Conservation (phyloP, 2,113 vertebrate species). For the Herpetotheres cachinnans region DNA sequence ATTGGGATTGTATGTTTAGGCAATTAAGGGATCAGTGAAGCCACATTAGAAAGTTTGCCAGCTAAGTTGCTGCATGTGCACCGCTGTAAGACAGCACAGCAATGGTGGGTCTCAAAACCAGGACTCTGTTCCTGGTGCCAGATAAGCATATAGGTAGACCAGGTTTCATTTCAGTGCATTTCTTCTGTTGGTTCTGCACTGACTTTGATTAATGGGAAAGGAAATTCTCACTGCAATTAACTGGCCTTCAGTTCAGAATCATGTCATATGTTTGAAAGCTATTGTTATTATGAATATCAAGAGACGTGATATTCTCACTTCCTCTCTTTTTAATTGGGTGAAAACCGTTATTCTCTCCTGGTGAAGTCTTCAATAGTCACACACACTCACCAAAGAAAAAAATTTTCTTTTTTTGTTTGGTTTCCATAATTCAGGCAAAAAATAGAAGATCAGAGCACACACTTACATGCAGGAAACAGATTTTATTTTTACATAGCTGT, state of each 20-base stretch:
- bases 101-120: neutral
- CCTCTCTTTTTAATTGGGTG: conserved; percentile 13
- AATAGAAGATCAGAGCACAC: neutral
- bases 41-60: neutral
- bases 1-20: neutral
- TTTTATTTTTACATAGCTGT: neutral
- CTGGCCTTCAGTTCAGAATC: conserved; percentile 21
- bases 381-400: neutral
- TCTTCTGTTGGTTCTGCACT: neutral
- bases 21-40: neutral
- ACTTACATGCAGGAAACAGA: neutral
- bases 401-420: too few relatives aligned
- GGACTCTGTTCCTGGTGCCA: neutral
- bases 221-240: conserved; percentile 17
- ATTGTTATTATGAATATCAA: conserved; percentile 21
- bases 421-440: neutral
- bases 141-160: neutral
- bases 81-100: neutral
- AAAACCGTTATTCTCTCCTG: neutral
- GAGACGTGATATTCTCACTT: conserved; percentile 8
- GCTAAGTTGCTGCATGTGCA: neutral
- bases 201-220: conserved; percentile 5
- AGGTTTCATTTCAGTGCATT: neutral
- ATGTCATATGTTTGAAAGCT: conserved; percentile 2
- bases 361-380: neutral